A percentile compares a stretch with the other conserved stretches of the same genome.
These are phyloP conservation scores for Peromyscus leucopus DNA, from an alignment of 2,113 vertebrate genomes.

Conservation along the genomic window DNA sequence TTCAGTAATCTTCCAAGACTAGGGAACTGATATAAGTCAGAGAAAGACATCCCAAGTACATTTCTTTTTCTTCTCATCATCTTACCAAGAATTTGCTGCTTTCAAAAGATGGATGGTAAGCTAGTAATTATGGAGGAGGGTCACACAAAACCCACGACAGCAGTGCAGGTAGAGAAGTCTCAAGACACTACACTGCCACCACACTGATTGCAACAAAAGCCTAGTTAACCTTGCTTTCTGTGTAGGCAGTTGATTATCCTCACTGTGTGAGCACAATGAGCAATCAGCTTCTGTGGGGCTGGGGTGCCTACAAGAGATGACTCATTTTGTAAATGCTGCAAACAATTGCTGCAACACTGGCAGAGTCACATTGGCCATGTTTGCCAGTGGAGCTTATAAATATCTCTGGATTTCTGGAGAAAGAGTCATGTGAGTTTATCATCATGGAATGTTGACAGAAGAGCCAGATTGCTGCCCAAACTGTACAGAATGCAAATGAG, in stretches of 20 bases:
- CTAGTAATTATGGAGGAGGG: accelerated
- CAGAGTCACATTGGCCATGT: conserved; percentile 50
- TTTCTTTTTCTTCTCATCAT: not conserved
- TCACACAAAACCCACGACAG: not conserved
- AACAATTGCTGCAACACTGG: conserved; percentile 48
- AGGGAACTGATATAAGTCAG: not conserved
- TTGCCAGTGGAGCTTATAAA: conserved; percentile 66
- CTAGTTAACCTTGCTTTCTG: conserved; percentile 12
- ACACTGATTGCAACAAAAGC: not conserved
- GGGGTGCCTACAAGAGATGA: conserved; percentile 51
- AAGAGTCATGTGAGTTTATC: conserved; percentile 13
- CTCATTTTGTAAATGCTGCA: conserved; percentile 44
- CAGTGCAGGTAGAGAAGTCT: not conserved
- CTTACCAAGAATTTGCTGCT: not conserved
- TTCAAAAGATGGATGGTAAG: not conserved
- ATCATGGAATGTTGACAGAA: conserved; percentile 58
- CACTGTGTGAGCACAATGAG: conserved; percentile 27
- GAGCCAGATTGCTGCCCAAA: conserved; percentile 67
- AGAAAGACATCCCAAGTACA: not conserved
- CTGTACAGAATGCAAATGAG: conserved; percentile 41
- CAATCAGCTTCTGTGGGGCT: conserved; percentile 17
- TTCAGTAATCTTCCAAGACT: not conserved
- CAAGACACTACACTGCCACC: not conserved
- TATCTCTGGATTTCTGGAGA: conserved; percentile 60
- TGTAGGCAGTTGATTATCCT: conserved; percentile 6